phyloP scores from a whole-genome alignment of 1,140 invertebrate species.

The Solenopsis invicta region DNA sequence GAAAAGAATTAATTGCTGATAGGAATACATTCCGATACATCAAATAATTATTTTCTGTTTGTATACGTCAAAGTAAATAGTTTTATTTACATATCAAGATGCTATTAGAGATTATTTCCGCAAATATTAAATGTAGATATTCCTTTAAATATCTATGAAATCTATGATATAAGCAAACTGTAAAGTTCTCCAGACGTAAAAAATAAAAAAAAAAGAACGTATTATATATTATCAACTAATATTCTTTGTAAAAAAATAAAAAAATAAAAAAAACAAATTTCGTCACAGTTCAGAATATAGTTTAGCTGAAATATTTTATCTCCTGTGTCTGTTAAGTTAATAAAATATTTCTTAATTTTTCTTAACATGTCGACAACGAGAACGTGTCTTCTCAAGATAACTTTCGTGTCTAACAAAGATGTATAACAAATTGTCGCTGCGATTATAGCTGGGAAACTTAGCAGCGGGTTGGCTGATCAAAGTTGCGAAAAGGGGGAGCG shows the following conservation, averaged over 20 bases:
- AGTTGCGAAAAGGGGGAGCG: not conserved
- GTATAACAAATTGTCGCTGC: not conserved
- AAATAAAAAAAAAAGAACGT: no score
- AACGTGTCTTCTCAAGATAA: not conserved
- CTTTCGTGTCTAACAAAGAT: not conserved
- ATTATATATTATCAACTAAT: no score
- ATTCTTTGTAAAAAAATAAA: not conserved
- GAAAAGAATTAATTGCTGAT: not conserved
- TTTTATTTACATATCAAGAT: not conserved
- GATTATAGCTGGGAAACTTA: slow-evolving; percentile 3
- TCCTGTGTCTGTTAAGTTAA: not conserved
- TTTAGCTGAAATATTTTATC: not conserved
- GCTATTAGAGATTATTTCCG: not conserved
- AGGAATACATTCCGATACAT: not conserved
- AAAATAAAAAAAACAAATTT: no score
- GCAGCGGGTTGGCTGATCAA: not conserved
- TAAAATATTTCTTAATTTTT: not conserved
- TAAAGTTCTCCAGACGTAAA: no score
- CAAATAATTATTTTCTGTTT: not conserved
- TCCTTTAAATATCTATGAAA: no score
- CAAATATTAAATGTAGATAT: no score
- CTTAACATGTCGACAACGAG: not conserved
- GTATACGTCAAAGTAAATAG: not conserved
- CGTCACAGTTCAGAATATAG: not conserved
- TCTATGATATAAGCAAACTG: no score